Evolutionary conservation across 2,113 vertebrate genomes (phyloP).

Genomic region (Lasiurus borealis): DNA sequence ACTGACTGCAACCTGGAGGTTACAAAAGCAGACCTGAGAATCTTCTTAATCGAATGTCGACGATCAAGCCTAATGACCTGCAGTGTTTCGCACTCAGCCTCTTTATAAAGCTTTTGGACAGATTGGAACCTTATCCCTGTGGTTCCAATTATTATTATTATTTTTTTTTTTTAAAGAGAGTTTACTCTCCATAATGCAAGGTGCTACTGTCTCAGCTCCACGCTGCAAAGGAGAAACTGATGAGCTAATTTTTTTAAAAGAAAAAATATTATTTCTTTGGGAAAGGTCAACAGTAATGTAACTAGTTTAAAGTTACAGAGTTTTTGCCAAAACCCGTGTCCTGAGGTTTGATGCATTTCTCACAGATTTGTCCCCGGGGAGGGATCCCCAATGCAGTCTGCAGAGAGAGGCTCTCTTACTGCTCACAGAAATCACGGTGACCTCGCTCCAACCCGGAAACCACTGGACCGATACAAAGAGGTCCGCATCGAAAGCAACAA

Average conservation of each 20-base stretch:
- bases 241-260: constrained; percentile 4
- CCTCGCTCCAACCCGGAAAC: neutral
- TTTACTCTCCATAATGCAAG: neutral
- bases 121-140: neutral
- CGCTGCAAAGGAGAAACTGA: neutral
- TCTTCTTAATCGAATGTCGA: neutral
- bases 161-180: neutral
- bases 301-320: neutral
- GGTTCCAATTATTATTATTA: neutral
- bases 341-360: neutral
- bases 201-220: neutral
- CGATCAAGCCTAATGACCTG: neutral
- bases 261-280: constrained; percentile 56
- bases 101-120: constrained; percentile 30
- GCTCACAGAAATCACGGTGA: neutral
- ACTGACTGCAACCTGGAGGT: neutral
- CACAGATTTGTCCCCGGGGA: neutral
- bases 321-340: neutral
- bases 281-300: constrained; percentile 33
- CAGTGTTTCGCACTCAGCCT: neutral
- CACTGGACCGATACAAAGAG: neutral
- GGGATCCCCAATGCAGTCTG: neutral
- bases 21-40: neutral
- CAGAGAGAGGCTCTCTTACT: neutral
- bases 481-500: neutral